Percentiles rank a stretch among this genome's conserved stretches.
Conservation (phyloP, 2,888 invertebrate species). For the Spicauda simplicius region DNA sequence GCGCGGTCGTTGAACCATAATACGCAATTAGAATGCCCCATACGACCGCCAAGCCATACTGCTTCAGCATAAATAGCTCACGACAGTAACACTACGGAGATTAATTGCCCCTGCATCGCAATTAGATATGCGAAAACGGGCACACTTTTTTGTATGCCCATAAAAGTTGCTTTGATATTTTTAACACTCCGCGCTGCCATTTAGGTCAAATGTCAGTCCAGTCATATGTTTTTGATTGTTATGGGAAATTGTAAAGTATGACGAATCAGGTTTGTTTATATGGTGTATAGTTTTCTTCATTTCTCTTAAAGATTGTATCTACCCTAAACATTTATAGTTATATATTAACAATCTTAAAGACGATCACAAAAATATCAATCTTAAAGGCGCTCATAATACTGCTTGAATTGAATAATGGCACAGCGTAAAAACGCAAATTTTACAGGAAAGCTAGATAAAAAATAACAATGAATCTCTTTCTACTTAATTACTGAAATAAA, state of each 20-base stretch:
- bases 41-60: constrained; percentile 68
- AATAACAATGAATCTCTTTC: no score
- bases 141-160: constrained; percentile 32
- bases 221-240: not conserved
- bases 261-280: not conserved
- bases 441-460: no score
- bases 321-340: no score
- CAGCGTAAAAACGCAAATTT: no score
- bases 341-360: no score
- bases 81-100: constrained; percentile 64
- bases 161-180: not conserved
- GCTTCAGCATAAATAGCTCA: constrained; percentile 78
- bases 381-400: no score
- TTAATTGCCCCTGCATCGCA: constrained; percentile 70
- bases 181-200: not conserved
- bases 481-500: no score
- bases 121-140: constrained; percentile 46
- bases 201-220: constrained; percentile 13
- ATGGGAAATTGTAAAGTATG: not conserved
- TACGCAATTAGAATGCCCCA: constrained; percentile 83
- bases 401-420: no score
- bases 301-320: no score
- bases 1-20: constrained; percentile 78
- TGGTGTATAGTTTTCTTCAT: no score
- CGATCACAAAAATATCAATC: no score